Base-by-base conservation (phyloP, 2,888 invertebrate species). In the Dastarcus helophoroides region DNA sequence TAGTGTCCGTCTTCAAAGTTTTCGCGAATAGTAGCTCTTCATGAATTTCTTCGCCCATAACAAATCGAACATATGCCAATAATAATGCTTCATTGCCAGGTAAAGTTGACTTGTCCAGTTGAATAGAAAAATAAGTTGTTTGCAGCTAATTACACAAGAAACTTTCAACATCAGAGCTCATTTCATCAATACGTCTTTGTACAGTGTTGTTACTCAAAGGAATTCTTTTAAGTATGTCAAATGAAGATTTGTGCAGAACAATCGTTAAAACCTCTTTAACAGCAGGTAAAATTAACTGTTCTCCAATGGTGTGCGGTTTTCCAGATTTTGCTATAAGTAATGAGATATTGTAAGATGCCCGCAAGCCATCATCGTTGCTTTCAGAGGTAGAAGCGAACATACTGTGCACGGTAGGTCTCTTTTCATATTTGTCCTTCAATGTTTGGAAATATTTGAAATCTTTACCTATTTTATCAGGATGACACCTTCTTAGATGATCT, bases 21-120 rank as follows among this genome's bases (percentile, higher is more conserved):
- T 27, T 51, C 15, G 47, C 49, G 33, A 54, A 51, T 21, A 53
- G 45, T 31, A 51, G 37, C 36, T 49, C 48, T 53, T 53, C 47
- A 28, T 48, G 35, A 31, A 50, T 53, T 48, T 55, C 43, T 51
- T 55, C 33, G 33, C 47, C 43, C 44, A 62, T 62, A 76, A 48
- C 71, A 48, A 50, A 53, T 17, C 45, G 41, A 36, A 56, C 49
- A 45, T 54, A 52, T 44, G 48, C 44, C 19, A 17, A 17, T 39
- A 54, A 48, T 40, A 51, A 43, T 43, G 46, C 45, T 50, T 44
- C 48, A 49, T 51, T 50, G 33, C 36, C 42, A 31, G 48, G 45
- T 47, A 49, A 50, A 39, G 50, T 53, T 40, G 51, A 51, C 42
- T 58, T 51, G 43, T 55, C 53, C 41, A 57, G 48, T 40, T 58